A percentile compares a stretch with the other conserved stretches of the same genome.
Evolutionary conservation across 2,113 vertebrate species (phyloP).

Genomic region (Mobula birostris): DNA sequence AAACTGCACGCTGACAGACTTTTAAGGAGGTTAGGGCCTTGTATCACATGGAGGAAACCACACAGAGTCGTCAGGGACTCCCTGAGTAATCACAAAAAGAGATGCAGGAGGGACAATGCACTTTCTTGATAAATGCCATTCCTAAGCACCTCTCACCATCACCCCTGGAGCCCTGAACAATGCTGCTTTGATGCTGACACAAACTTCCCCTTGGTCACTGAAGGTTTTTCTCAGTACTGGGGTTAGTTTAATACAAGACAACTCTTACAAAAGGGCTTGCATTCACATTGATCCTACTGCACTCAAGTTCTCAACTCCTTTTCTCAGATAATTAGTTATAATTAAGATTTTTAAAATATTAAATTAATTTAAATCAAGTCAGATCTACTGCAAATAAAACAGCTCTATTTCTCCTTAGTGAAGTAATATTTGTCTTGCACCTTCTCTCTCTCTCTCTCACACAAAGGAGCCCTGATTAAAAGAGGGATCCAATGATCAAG

Average conservation of each 20-base stretch:
- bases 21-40: constrained; percentile 31
- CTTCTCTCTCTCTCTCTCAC: background rate
- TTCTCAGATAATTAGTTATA: background rate
- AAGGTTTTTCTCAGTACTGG: constrained; percentile 36
- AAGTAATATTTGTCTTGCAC: background rate
- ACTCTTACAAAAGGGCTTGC: constrained; percentile 27
- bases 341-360: background rate
- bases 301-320: constrained; percentile 29
- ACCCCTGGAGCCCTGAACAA: constrained; percentile 36
- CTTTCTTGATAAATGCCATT: constrained; percentile 37
- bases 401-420: background rate
- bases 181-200: constrained; percentile 29
- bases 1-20: constrained; percentile 20
- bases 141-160: constrained; percentile 37
- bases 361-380: background rate
- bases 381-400: background rate
- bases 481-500: background rate
- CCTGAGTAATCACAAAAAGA: constrained; percentile 35
- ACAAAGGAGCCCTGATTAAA: too few species aligned
- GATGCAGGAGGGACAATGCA: constrained; percentile 33
- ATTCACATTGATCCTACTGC: constrained; percentile 33
- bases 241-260: constrained; percentile 37
- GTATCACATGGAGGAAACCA: constrained; percentile 33
- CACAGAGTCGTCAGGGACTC: constrained; percentile 31
- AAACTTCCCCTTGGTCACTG: constrained; percentile 26